Evolutionary conservation across 2,797 vertebrate species (phyloP).

Genomic region (Alexandromys oeconomus): DNA sequence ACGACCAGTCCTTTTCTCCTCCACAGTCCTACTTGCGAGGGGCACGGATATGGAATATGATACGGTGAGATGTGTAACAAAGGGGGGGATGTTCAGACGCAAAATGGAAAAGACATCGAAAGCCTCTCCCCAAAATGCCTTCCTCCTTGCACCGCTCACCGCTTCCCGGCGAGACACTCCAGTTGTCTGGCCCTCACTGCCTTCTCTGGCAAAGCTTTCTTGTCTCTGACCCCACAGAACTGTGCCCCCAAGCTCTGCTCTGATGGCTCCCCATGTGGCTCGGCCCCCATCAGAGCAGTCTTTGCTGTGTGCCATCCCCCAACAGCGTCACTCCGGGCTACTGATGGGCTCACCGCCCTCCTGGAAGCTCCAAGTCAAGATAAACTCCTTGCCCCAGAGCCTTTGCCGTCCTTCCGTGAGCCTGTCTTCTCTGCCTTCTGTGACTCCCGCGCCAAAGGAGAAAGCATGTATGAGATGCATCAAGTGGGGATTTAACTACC

Average conservation of each 20-base stretch:
- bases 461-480: slow-evolving; percentile 28
- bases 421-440: not conserved
- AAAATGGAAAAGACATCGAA: not conserved
- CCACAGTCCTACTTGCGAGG: slow-evolving; percentile 92
- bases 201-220: not conserved
- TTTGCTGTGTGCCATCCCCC: not conserved
- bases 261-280: not conserved
- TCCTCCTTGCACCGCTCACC: not conserved
- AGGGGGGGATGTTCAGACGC: not conserved
- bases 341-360: not conserved
- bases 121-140: not conserved
- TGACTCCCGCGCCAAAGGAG: not conserved
- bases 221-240: not conserved
- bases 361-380: not conserved
- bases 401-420: not conserved
- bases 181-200: not conserved
- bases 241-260: not conserved
- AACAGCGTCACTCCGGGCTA: not conserved
- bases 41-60: slow-evolving; percentile 91
- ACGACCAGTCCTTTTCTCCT: slow-evolving; percentile 91
- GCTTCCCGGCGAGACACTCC: not conserved
- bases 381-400: not conserved
- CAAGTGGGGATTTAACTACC: slow-evolving; percentile 19
- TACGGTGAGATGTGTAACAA: not conserved
- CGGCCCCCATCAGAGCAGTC: not conserved